These are phyloP conservation scores for Podarcis muralis DNA, from an alignment of 2,113 vertebrate species.

Conservation along the genomic window DNA sequence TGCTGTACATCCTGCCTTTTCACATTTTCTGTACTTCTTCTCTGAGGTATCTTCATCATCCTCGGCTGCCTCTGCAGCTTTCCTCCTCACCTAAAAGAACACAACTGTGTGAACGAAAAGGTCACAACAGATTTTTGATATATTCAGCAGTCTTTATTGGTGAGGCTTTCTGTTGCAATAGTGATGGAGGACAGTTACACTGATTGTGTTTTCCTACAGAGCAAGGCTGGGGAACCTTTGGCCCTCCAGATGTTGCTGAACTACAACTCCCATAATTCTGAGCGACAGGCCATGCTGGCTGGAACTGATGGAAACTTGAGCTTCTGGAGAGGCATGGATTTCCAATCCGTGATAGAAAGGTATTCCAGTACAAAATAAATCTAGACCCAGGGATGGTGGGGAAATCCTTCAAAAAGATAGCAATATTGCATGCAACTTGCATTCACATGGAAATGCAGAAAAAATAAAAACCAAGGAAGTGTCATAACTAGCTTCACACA, in stretches of 20 bases:
- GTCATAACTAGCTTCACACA: background rate
- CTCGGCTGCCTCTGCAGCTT: conserved; percentile 82
- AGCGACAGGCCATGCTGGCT: too few species aligned
- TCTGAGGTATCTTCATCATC: conserved; percentile 92
- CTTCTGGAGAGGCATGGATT: too few species aligned
- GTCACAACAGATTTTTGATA: background rate
- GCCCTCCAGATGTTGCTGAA: too few species aligned
- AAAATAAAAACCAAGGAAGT: background rate
- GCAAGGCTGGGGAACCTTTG: too few species aligned
- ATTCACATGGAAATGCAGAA: background rate
- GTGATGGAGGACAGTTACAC: background rate
- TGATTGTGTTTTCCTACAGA: background rate
- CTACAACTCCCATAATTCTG: too few species aligned
- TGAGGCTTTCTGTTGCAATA: background rate
- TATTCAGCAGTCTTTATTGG: background rate
- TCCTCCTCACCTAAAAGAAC: conserved; percentile 86
- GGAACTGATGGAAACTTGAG: too few species aligned
- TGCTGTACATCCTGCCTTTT: conserved; percentile 94
- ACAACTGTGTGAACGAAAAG: conserved; percentile 32
- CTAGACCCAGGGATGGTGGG: too few species aligned
- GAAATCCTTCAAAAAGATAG: too few species aligned
- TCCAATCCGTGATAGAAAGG: background rate
- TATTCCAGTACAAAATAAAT: background rate
- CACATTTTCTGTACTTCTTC: conserved; percentile 98
- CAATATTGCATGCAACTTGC: background rate